Conservation (phyloP, 2,797 vertebrate genomes). For the Myiotriccus ornatus region DNA sequence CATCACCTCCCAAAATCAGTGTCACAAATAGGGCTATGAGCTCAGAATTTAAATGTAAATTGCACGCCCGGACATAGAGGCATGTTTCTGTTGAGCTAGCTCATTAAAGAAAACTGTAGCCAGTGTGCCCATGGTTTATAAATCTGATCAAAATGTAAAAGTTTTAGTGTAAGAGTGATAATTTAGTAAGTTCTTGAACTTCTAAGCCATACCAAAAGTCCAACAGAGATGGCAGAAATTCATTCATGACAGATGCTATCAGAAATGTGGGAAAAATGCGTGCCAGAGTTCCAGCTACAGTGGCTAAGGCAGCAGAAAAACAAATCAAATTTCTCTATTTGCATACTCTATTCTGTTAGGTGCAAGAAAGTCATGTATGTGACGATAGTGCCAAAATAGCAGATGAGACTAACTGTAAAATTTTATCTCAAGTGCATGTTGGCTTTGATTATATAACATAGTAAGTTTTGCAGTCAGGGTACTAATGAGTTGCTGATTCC, state of each 20-base stretch:
- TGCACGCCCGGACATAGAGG: background rate
- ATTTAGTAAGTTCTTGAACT: background rate
- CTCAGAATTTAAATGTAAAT: conserved; percentile 24
- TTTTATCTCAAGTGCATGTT: background rate
- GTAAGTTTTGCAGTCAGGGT: background rate
- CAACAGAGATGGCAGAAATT: background rate
- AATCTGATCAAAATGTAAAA: background rate
- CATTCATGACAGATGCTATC: background rate
- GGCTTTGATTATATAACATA: background rate
- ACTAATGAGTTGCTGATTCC: background rate
- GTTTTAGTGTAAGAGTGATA: background rate
- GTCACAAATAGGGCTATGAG: background rate
- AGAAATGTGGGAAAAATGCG: background rate
- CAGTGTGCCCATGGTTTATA: background rate
- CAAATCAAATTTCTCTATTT: background rate
- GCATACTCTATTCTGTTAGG: background rate
- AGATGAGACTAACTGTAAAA: background rate
- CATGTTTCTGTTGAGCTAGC: background rate
- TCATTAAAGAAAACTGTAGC: background rate
- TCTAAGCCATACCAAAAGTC: background rate
- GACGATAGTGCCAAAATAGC: background rate
- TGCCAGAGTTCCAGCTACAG: background rate
- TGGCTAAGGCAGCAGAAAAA: background rate
- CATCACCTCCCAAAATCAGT: conserved; percentile 5
- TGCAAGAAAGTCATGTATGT: background rate